Base-by-base conservation (phyloP, 2,797 vertebrate species). In the Acestrorhynchus altus region DNA sequence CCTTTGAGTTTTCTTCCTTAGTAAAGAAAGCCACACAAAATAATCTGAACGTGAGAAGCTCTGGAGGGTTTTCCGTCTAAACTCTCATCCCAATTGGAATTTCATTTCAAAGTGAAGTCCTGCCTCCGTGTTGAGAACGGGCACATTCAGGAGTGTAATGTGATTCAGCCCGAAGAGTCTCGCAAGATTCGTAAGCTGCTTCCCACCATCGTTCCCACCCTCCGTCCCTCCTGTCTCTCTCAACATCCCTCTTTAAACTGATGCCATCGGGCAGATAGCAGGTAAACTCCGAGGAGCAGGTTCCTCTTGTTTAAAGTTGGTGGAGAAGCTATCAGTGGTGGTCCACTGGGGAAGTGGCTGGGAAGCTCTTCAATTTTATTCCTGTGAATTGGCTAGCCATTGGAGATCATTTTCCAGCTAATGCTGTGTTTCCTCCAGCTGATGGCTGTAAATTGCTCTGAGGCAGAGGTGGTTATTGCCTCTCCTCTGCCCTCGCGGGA, bases 361-460 rank as follows among this genome's bases (percentile, higher is more conserved):
- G 54, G 26, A 81, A 78, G 77, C 69, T 76, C 77, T 84, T 84
- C 78, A 77, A 54, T 85, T 87, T 83, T 70, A 61, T 78, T 76
- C 64, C 72, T 57, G 78, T 64, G 83, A 88, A 85, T 85, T 83
- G 75, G 70, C 64, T 44, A 76, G 81, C 77, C 64, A 69, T 73
- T 54, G 67, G 82, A 82, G 78, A 86, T 83, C 78, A 76, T 80
- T 82, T 81, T 81, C 76, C 47, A 78, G 57, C 57, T 76, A 82
- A 83, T 79, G 77, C 76, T 81, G 83, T 83, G 73, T 77, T 81
- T 85, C 82, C 77, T 64, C 35, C 22, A 71, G 68, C 77, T 81
- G 79, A 86, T 83, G 73, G 69, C 77, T 72, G 83, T 65, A 82
- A 86, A 87, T 86, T 83, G 83, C 85, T 83, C 77, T 60, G 79